Evolutionary conservation across 1,140 invertebrate genomes (phyloP).

Genomic region (Cyrtorhinus lividipennis): DNA sequence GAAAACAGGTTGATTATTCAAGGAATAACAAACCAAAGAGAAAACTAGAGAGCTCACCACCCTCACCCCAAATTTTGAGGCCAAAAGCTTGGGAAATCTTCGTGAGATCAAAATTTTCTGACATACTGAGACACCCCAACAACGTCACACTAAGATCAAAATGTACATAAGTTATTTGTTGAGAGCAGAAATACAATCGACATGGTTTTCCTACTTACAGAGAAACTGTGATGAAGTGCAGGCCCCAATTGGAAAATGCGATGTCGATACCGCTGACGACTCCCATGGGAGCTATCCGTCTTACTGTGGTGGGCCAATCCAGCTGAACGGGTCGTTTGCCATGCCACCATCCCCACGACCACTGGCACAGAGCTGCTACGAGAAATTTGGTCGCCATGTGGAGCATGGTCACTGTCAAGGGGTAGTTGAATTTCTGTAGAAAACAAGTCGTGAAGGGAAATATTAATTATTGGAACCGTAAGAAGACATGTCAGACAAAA

Average conservation of each 20-base stretch:
- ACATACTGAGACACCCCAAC: too few species aligned
- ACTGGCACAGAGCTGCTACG: conserved; percentile 49
- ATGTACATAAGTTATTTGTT: too few species aligned
- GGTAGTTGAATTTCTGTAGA: conserved; percentile 64
- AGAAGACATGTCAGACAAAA: not conserved
- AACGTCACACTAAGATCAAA: too few species aligned
- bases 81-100: too few species aligned
- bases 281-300: conserved; percentile 57
- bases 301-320: conserved; percentile 47
- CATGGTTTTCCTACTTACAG: too few species aligned
- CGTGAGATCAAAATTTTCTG: conserved; percentile 23
- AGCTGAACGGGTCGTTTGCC: conserved; percentile 46
- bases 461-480: conserved; percentile 14
- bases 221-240: conserved; percentile 83
- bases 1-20: too few species aligned
- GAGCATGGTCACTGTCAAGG: conserved; percentile 65
- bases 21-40: too few species aligned
- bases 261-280: conserved; percentile 90
- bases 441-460: too few species aligned
- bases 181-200: too few species aligned
- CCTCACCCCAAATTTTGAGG: too few species aligned
- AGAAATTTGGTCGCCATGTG: conserved; percentile 74
- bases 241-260: conserved; percentile 92
- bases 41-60: too few species aligned
- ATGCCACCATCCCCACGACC: conserved; percentile 41